Evolutionary conservation across 2,113 vertebrate species (phyloP), one percentile per base, ranked within the genome.

Genomic region (Macroglossus sobrinus): DNA sequence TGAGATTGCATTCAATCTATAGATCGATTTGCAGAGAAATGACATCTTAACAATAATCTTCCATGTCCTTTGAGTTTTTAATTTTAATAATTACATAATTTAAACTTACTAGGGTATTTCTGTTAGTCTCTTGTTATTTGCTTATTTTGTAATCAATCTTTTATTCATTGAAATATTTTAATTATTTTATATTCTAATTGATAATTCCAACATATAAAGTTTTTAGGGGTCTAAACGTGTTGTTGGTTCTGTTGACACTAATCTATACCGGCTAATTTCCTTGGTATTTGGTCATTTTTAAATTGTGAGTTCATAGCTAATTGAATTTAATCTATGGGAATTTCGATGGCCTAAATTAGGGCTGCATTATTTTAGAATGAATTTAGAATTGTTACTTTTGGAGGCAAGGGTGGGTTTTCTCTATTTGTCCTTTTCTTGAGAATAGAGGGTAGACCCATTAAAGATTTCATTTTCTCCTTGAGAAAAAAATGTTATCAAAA

Each of bases 51-150:
- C 9, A 43, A 63, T 50, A 91, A 19, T 88, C 4, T 84, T 63
- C n/a, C 8, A 89, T 16, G 89, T 55, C 11, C 40, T 55, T 38
- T 87, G 8, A 75, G 47, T 30, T 93, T 96, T 93, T 64, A 57
- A 18, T 87, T 92, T 87, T 47, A 75, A 43, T 69, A 38, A 82
- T 57, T 63, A 86, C 11, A 93, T 53, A 94, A 96, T 81, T 89
- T 66, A 95, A 88, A 84, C 3, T 75, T 66, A 95, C 3, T 2
- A 55, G 19, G n/a, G 3, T 16, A 66, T 53, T 79, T 84, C 71
- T 61, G 28, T 94, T 80, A 79, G 53, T 79, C 5, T 75, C 40
- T 53, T 66, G 7, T 50, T 89, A 88, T 74, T 71, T 53, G 43
- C 5, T 85, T 47, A 71, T 53, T 91, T 71, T 85, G 2, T 53